Percentiles rank a stretch among this genome's conserved stretches.
phyloP scores from a whole-genome alignment of 2,113 vertebrate genomes.

The Cryptomyrus ogoouensis region DNA sequence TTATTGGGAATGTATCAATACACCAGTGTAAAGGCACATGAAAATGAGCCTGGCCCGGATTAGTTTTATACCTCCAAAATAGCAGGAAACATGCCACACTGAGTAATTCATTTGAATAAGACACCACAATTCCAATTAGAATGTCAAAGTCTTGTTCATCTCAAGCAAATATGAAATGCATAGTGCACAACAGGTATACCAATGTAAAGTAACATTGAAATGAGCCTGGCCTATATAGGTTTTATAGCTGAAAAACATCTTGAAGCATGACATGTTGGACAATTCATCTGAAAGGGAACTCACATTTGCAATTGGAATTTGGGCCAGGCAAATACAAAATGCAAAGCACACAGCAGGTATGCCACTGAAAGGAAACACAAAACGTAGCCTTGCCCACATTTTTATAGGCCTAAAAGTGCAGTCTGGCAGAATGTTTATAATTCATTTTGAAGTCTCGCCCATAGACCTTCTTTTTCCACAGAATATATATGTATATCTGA shows the following conservation, averaged over 20 bases:
- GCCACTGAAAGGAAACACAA: background rate
- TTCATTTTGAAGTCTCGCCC: background rate
- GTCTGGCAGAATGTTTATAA: background rate
- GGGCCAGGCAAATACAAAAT: background rate
- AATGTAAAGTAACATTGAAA: background rate
- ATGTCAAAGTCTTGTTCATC: background rate
- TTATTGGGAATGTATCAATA: background rate
- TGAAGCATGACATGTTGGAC: background rate
- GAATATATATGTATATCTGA: background rate
- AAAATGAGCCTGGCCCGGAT: background rate
- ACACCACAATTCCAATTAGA: background rate
- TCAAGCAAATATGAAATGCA: background rate
- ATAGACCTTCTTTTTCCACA: background rate
- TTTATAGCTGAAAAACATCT: background rate
- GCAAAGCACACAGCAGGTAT: background rate
- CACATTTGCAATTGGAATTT: background rate
- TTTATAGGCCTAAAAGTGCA: background rate
- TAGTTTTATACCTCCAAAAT: background rate
- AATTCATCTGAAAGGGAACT: background rate
- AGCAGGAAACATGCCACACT: background rate
- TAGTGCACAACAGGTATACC: background rate
- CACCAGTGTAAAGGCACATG: background rate
- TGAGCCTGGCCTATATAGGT: background rate
- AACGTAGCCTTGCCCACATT: background rate
- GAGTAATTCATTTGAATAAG: background rate